Conservation (phyloP, 2,797 vertebrate genomes). For the Argya squamiceps region DNA sequence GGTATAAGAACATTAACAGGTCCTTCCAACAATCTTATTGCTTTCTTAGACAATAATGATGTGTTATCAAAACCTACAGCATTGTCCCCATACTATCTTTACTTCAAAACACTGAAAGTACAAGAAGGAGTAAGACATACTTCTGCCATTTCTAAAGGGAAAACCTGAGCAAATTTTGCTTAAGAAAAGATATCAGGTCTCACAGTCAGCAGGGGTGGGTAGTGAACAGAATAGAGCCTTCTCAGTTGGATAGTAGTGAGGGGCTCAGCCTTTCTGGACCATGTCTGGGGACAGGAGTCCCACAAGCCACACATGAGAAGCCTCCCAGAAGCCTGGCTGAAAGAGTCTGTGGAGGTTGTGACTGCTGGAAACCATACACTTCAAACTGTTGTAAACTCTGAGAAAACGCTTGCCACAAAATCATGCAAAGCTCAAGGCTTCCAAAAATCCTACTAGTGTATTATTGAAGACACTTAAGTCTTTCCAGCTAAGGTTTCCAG, state of each 20-base stretch:
- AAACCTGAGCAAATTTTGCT: background rate
- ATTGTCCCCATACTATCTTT: background rate
- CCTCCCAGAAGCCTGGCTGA: background rate
- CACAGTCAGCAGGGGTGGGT: background rate
- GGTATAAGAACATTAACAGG: background rate
- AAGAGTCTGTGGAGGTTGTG: background rate
- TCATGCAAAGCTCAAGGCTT: background rate
- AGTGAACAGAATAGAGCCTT: background rate
- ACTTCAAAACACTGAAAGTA: background rate
- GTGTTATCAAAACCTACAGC: background rate
- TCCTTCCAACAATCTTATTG: background rate
- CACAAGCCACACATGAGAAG: background rate
- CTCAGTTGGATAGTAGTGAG: background rate
- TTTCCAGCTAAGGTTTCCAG: background rate
- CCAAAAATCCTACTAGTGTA: background rate
- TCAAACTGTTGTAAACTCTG: background rate
- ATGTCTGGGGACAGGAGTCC: background rate
- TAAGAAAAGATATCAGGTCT: background rate
- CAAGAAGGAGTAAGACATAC: background rate
- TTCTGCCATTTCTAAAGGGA: background rate
- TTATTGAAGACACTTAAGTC: background rate
- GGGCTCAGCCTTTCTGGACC: background rate
- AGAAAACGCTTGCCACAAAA: conserved; percentile 14
- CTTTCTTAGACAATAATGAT: background rate
- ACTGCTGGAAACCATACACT: background rate